These are phyloP conservation scores for Trichonephila inaurata DNA, from an alignment of 1,140 invertebrate species.

Conservation along the genomic window DNA sequence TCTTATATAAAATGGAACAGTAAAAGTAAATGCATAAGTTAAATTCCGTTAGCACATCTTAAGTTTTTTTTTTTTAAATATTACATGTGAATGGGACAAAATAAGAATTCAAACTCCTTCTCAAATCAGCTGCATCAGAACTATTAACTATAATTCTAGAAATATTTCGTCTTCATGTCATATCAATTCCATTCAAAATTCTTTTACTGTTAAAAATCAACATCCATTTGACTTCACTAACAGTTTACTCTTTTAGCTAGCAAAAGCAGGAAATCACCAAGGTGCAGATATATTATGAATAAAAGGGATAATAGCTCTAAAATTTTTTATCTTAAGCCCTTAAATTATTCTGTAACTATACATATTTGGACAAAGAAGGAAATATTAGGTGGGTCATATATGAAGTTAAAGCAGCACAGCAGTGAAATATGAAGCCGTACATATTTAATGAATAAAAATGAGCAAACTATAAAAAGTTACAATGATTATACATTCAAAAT, in stretches of 20 bases:
- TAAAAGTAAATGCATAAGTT: conserved; percentile 38
- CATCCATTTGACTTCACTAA: background rate
- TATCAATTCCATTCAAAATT: background rate
- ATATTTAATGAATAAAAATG: background rate
- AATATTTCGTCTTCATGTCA: background rate
- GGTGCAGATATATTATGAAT: conserved; percentile 15
- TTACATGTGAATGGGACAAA: background rate
- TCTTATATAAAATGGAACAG: conserved; percentile 13
- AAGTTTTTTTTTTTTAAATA: background rate
- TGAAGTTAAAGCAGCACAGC: conserved; percentile 6
- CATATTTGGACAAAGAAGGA: background rate
- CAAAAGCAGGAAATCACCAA: background rate
- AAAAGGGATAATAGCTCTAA: background rate
- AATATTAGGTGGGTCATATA: background rate
- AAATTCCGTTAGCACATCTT: background rate
- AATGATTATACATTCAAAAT: conserved; percentile 21
- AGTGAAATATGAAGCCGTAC: background rate
- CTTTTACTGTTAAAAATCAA: background rate
- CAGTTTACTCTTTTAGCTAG: background rate
- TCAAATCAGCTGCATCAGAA: background rate
- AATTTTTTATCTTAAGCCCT: background rate
- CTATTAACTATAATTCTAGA: conserved; percentile 15
- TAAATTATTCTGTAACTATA: conserved; percentile 22
- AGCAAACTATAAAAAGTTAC: background rate
- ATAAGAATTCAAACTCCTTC: background rate